Base-by-base conservation (phyloP, 2,113 vertebrate genomes). In the Epinephelus moara region DNA sequence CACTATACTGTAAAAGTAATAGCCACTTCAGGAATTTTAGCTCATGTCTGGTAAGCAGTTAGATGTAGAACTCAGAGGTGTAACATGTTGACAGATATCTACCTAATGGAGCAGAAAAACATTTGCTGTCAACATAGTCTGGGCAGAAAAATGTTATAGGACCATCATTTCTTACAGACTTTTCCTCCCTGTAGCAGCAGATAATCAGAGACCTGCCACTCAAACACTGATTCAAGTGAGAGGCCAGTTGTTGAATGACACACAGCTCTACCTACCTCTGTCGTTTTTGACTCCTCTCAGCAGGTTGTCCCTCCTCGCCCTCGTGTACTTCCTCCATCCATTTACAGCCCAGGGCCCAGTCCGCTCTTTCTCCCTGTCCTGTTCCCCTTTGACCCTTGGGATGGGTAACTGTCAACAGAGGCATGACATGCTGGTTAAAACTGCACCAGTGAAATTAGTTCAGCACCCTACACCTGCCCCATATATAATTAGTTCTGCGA, bases 221-320 rank as follows among this genome's bases (percentile, higher is more conserved):
- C 37, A 64, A 9, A 56, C 11, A 7, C 63, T 21, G 56, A 52
- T 45, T 60, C 63, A 57, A 64, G 68, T 47, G 6, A 82, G 66
- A 74, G 37, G 30, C 23, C 19, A 18, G 13, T 15, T 37, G 75
- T 23, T 86, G 40, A 70, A 49, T 37, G 49, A 57, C 45, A 80
- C 17, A 30, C 63, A 33, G 59, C 5, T 50, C 69, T 6, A 57
- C 81, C 23, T 79, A 93, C 92, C 87, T 86, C 67, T 75, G 70
- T 19, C 15, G 73, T 4, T 45, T 13, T 15, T 0, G 42, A 7
- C 49, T 62, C 70, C 72, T 74, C 66, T 76, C 79, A 2, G 19
- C 12, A 50, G 11, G 13, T 61, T 66, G 40, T 27, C 37, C 70
- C 66, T 42, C 63, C n/a, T 52, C 14, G 2, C 71, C 84, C 78